Evolutionary conservation across 2,113 vertebrate genomes (phyloP).

Genomic region (Psittacus erithacus): DNA sequence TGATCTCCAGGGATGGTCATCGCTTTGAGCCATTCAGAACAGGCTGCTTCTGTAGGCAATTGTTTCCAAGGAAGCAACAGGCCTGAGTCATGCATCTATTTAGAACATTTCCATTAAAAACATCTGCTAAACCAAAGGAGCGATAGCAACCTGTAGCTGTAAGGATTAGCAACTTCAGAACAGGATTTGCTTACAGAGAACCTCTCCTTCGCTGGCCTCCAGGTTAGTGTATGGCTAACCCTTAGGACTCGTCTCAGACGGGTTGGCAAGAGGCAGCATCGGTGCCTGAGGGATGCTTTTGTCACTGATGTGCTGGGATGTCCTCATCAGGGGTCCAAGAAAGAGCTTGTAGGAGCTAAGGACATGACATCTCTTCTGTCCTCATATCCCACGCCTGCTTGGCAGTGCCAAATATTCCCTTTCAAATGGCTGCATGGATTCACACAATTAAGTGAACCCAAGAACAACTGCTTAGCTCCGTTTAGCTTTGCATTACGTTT

Average conservation of each 20-base stretch:
- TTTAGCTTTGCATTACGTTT: neutral
- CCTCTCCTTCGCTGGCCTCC: neutral
- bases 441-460: neutral
- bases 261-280: neutral
- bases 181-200: slow-evolving; percentile 22
- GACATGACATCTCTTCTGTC: neutral
- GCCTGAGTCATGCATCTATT: slow-evolving; percentile 62
- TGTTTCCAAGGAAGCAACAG: slow-evolving; percentile 68
- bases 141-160: slow-evolving; percentile 63
- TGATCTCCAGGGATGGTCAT: slow-evolving; percentile 35
- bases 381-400: neutral
- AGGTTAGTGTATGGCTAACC: rapidly evolving
- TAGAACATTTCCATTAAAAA: slow-evolving; percentile 70
- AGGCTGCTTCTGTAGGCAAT: slow-evolving; percentile 50
- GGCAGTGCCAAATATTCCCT: neutral
- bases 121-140: slow-evolving; percentile 62
- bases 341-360: neutral
- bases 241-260: neutral
- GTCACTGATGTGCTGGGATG: neutral
- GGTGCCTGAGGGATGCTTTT: neutral
- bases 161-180: slow-evolving; percentile 49
- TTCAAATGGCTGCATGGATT: neutral
- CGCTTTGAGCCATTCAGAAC: neutral
- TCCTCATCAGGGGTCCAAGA: neutral
- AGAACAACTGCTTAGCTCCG: neutral